Conservation (phyloP, 2,113 vertebrate species). For the Malaclemys terrapin region DNA sequence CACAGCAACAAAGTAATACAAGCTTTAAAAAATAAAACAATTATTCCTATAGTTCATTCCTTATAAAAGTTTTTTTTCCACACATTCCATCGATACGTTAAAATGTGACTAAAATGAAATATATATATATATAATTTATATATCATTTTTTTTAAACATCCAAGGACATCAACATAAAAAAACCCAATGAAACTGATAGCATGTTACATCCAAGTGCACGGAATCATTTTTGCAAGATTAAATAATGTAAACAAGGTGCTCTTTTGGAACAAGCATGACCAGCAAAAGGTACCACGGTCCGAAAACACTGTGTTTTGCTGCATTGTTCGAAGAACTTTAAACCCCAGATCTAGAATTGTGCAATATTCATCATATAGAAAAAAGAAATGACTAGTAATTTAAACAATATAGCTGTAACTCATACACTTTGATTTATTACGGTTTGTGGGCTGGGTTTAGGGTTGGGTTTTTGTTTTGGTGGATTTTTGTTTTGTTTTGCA, state of each 20-base stretch:
- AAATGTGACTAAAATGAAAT: conserved; percentile 76
- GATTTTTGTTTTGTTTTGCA: conserved; percentile 51
- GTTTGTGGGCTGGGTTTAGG: not conserved
- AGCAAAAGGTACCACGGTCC: conserved; percentile 61
- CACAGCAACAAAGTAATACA: conserved; percentile 78
- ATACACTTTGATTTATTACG: conserved; percentile 44
- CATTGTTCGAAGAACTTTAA: conserved; percentile 51
- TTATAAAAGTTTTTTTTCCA: conserved; percentile 77
- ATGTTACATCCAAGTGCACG: conserved; percentile 82
- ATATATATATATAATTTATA: conserved; percentile 58
- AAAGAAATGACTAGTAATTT: conserved; percentile 41
- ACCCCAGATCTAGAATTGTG: conserved; percentile 52
- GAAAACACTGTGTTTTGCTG: conserved; percentile 46
- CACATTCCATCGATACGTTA: conserved; percentile 59
- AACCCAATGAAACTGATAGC: conserved; percentile 61
- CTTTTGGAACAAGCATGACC: conserved; percentile 62
- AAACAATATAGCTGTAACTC: conserved; percentile 54
- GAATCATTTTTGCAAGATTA: conserved; percentile 81
- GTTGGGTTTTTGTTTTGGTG: not conserved
- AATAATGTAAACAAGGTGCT: conserved; percentile 82
- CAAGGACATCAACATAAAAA: conserved; percentile 73
- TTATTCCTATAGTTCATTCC: conserved; percentile 67
- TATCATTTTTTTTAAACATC: conserved; percentile 69
- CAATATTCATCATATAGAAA: conserved; percentile 59
- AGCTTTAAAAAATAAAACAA: conserved; percentile 79